phyloP scores from a whole-genome alignment of 2,113 vertebrate genomes.

The Gymnarchus niloticus region DNA sequence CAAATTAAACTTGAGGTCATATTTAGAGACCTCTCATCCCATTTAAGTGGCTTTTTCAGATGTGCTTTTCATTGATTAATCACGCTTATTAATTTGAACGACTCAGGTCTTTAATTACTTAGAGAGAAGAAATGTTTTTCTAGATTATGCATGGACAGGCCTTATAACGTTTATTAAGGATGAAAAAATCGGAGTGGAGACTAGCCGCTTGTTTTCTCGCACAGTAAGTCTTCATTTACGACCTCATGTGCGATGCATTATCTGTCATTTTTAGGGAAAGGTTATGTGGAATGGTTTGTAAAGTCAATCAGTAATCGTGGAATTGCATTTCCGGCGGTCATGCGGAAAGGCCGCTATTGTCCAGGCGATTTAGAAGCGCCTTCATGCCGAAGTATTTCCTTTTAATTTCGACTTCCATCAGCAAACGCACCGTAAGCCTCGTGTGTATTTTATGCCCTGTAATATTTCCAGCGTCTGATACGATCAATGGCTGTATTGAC shows the following conservation, averaged over 20 bases:
- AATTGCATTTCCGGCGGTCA: background rate
- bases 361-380: background rate
- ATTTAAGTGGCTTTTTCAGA: constrained; percentile 17
- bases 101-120: constrained; percentile 29
- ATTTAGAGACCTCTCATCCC: constrained; percentile 10
- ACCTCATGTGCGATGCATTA: background rate
- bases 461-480: background rate
- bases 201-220: constrained; percentile 5
- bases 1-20: constrained; percentile 21
- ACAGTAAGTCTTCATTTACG: background rate
- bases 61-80: constrained; percentile 29
- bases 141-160: constrained; percentile 24
- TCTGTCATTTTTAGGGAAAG: background rate
- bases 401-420: background rate
- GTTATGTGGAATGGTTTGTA: background rate
- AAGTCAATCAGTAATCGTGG: background rate
- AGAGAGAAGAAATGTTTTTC: constrained; percentile 23
- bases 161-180: constrained; percentile 20
- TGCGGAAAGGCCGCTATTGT: background rate
- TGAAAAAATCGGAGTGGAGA: background rate
- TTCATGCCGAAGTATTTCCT: too few relatives aligned
- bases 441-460: background rate
- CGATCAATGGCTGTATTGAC: constrained; percentile 9
- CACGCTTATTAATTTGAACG: constrained; percentile 29
- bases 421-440: background rate